Base-by-base conservation (phyloP, 2,113 vertebrate species). In the Xerus inauris region DNA sequence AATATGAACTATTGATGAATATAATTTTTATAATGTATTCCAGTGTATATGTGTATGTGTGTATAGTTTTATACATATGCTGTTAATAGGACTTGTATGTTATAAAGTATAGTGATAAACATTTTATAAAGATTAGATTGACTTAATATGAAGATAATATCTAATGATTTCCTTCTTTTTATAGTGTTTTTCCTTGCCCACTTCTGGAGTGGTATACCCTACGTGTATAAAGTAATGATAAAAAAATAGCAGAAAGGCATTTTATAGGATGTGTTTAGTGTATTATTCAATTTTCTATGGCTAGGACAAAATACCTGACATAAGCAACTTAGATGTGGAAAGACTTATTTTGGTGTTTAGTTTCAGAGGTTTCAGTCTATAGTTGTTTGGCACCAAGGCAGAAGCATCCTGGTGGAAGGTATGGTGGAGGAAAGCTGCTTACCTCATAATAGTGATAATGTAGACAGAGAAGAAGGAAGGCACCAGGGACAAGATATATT, bases 91-190 rank as follows among this genome's bases (percentile, higher is more conserved):
- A 89, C 72, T n/a, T 81, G 72, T 51, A n/a, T 86, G 6, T 67
- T 86, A 49, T 59, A 80, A 94, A 71, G 45, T 71, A 26, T 69
- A 89, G 26, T 2, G 79, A 20, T 47, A 24, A 30, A 40, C 0
- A 59, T 89, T 94, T 82, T 85, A 49, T 59, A 79, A 82, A 72
- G 32, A 65, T 83, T 87, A 17, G 32, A 65, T 35, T 91, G 86
- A 69, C 8, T 67, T 75, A 42, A n/a, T 89, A 47, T 24, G 16
- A 67, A 54, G 4, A 22, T 71, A 64, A 69, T 85, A 54, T 92
- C 11, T 38, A 49, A 8, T 82, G 8, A 87, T 92, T 79, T 94
- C 26, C 88, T 5, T 67, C 16, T 40, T 20, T 67, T 75, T 75
- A 20, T 17, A 71, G 1, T 91, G 13, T 6, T 42, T 86, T 85